Percentiles rank a stretch among this genome's conserved stretches.
phyloP scores from a whole-genome alignment of 2,888 invertebrate species.

The Dasysyrphus albostriatus region DNA sequence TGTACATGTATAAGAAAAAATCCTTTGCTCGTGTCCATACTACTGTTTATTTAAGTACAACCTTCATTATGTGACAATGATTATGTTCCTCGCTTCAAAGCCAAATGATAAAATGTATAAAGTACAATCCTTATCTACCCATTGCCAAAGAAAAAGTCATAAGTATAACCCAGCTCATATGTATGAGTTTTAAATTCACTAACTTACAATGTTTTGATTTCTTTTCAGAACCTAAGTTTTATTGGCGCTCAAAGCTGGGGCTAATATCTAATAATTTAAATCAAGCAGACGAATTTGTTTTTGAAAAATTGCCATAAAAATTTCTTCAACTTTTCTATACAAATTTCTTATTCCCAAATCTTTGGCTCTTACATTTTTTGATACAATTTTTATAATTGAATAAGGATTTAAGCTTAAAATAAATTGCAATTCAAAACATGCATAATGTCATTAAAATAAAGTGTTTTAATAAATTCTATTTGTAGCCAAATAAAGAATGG shows the following conservation, averaged over 20 bases:
- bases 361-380: background rate
- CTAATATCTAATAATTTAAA: constrained; percentile 5
- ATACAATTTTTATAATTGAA: background rate
- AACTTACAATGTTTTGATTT: constrained; percentile 43
- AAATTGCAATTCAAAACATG: background rate
- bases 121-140: background rate
- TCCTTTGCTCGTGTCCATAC: background rate
- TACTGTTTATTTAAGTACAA: background rate
- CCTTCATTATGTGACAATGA: background rate
- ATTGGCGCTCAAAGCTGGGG: constrained; percentile 68
- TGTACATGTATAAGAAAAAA: background rate
- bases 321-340: background rate
- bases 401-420: background rate
- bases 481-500: background rate
- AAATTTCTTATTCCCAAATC: background rate
- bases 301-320: background rate
- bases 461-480: no score
- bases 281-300: background rate
- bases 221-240: constrained; percentile 70
- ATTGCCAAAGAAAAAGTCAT: background rate
- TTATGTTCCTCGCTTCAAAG: background rate
- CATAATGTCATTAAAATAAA: no score
- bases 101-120: background rate
- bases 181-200: background rate
- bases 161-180: constrained; percentile 3